Base-by-base conservation (phyloP, 2,888 invertebrate species). In the Cryptocheilus praepositus region DNA sequence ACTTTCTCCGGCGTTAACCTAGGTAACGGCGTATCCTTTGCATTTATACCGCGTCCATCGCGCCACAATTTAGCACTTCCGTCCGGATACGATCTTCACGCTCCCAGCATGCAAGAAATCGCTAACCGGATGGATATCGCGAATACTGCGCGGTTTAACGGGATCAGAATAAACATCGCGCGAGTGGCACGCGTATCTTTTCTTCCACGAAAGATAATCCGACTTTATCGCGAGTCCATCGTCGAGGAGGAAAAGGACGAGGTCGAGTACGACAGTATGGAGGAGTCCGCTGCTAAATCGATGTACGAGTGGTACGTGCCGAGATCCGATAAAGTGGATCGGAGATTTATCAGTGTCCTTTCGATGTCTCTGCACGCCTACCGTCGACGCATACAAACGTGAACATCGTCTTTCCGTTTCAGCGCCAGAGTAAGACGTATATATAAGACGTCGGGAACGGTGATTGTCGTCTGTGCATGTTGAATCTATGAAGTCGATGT, bases 81-180 rank as follows among this genome's bases (percentile, higher is more conserved):
- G 36, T 2, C 36, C 36, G 36, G 36, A 36, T 36, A 36, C 36
- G 11, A 7, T 36, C 36, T 36, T 36, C 36, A 11, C 36, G 13
- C 36, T 36, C 11, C 1, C 36, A 36, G 36, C 13, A 36, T 36
- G 36, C 36, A 36, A 36, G 36, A 36, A 36, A 36, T 7, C 13
- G 36, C 11, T 36, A 11, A 36, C 25, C 2, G 25, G 25, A 36
- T 11, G 8, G 36, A 36, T 36, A 36, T 36, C 4, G 36, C 36
- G 36, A 11, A 11, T 36, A 36, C 36, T 11, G 36, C 36, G 36
- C 7, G 36, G 2, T 36, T 36, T 36, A 11, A 5, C 49, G 49
- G 18, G 49, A 11, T 49, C 49, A 18, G 49, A 49, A 49, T 49
- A 49, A 49, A 49, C 16, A 49, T 49, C 16, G n/a, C 49, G 49